Conservation (phyloP, 1,140 invertebrate species). For the Panulirus ornatus region DNA sequence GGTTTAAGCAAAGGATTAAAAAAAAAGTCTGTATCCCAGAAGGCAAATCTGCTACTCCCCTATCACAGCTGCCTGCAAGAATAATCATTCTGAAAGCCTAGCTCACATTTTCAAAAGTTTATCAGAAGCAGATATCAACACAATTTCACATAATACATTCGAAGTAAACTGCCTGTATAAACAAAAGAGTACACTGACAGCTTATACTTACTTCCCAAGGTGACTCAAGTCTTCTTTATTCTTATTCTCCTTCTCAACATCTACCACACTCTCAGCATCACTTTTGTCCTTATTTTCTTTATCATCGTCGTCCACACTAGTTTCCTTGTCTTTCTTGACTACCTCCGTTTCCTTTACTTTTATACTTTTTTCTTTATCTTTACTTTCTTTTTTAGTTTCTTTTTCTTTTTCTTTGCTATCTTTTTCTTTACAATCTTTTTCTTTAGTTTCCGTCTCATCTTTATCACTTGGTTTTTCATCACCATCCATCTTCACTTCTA, state of each 20-base stretch:
- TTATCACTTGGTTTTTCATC: constrained; percentile 15
- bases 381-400: neutral
- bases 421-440: neutral
- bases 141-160: too few species aligned
- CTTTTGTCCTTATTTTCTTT: constrained; percentile 39
- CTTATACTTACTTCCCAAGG: constrained; percentile 72
- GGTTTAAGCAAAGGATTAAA: too few species aligned
- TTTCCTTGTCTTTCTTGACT: constrained; percentile 24
- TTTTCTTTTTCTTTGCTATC: constrained; percentile 20
- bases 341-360: neutral
- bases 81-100: too few species aligned
- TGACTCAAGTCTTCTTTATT: constrained; percentile 74
- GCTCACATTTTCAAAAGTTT: too few species aligned
- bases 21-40: too few species aligned
- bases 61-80: too few species aligned
- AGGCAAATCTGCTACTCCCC: too few species aligned
- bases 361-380: constrained; percentile 28
- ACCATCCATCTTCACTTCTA: neutral
- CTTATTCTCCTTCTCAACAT: constrained; percentile 67
- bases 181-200: too few species aligned
- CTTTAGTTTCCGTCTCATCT: neutral
- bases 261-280: constrained; percentile 50
- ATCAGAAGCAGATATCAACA: too few species aligned
- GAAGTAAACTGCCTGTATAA: too few species aligned
- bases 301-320: constrained; percentile 17